Evolutionary conservation across 2,888 invertebrate species (phyloP), one percentile per base, ranked within the genome.

Genomic region (Adelphocoris suturalis): DNA sequence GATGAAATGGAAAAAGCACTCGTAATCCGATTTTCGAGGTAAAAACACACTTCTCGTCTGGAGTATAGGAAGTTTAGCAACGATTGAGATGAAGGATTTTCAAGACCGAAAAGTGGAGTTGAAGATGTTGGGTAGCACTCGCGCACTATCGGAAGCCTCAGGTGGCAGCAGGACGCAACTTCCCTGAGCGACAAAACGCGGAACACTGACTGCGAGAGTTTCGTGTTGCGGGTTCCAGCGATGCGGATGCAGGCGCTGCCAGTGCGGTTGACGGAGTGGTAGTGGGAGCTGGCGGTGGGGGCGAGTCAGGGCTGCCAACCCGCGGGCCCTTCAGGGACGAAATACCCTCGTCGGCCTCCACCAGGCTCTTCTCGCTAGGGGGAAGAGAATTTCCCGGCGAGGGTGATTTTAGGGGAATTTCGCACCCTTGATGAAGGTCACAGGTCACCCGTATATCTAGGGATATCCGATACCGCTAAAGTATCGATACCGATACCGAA

Each of bases 231-330:
- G 68, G 68, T 11, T 19, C 3, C n/a, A 19, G 61, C n/a, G 9
- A 5, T 19, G 23, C n/a, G 19, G 57, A 12, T 68, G 68, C 68
- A 68, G 68, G 68, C 14, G 61, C 61, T 61, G 23, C 11, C 23
- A 68, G 68, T 68, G 68, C 4, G 19, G 52, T 52, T 16, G 37
- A 37, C 37, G 7, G 37, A 37, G 57, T 57, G n/a, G 68, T 11
- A 68, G 68, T 68, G 68, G 68, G 11, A 68, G 68, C 68, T 68
- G 19, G 68, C 27, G 19, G 68, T 68, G 68, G 68, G 68, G 61
- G 19, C 4, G 23, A 68, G 27, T 7, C 68, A 68, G 68, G 68
- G 68, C 68, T 23, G 68, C 68, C 68, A 68, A 68, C 68, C 11
- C 52, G 12, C 52, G 12, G 16, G 52, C 16, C 13, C 52, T 37